Evolutionary conservation across 2,113 vertebrate species (phyloP).

Genomic region (cattle (Bos taurus)): DNA sequence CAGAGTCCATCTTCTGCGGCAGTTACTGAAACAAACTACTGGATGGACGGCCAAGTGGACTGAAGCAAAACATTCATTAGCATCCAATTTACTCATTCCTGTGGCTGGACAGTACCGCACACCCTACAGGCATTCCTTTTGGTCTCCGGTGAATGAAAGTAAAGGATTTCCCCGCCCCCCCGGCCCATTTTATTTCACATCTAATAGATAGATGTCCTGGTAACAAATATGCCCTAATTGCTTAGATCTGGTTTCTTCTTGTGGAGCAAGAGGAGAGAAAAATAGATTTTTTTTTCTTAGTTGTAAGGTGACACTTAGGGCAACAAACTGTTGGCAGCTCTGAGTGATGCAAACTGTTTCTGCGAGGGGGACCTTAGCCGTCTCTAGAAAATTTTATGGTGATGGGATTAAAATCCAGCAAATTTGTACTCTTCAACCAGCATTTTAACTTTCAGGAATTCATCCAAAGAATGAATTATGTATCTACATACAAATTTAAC

Average conservation of each 20-base stretch:
- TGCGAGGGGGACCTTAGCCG: neutral
- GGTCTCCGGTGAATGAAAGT: neutral
- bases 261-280: neutral
- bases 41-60: neutral
- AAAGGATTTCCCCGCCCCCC: neutral
- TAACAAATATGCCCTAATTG: neutral
- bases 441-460: conserved; percentile 23
- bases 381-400: neutral
- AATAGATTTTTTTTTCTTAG: neutral
- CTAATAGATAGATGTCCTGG: neutral
- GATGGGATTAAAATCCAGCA: conserved; percentile 37
- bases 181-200: neutral
- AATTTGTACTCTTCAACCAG: neutral
- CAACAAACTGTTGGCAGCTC: neutral
- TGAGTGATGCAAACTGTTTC: neutral
- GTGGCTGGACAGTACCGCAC: neutral
- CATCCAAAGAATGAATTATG: neutral
- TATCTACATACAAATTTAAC: neutral
- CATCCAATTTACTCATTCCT: neutral
- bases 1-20: neutral
- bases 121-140: neutral
- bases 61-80: neutral
- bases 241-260: neutral
- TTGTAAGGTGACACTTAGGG: neutral
- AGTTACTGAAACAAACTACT: neutral